Evolutionary conservation across 2,888 invertebrate genomes (phyloP).

Genomic region (Phaonia tiefii): DNA sequence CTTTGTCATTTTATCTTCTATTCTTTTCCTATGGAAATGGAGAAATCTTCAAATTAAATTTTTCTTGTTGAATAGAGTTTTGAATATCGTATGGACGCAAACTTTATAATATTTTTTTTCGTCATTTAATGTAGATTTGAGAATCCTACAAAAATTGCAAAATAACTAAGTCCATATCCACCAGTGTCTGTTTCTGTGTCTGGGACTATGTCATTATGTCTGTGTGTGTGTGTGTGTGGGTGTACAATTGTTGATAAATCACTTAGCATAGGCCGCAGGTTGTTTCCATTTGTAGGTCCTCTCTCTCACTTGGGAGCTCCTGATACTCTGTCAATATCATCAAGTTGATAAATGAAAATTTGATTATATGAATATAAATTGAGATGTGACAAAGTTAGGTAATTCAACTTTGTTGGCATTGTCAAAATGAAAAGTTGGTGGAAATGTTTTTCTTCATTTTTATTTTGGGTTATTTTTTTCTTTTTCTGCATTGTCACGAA

Average conservation of each 20-base stretch:
- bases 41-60: constrained; percentile 33
- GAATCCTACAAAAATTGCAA: constrained; percentile 14
- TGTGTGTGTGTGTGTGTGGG: neutral
- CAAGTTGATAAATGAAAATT: constrained; percentile 36
- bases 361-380: constrained; percentile 41
- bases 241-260: constrained; percentile 2
- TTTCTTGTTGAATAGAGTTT: constrained; percentile 22
- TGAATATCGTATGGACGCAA: constrained; percentile 10
- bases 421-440: constrained; percentile 20
- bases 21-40: neutral
- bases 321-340: constrained; percentile 7
- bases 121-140: neutral
- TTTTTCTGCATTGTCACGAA: constrained; percentile 21
- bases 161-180: too few species aligned
- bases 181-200: neutral
- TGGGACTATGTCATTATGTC: neutral
- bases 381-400: constrained; percentile 28
- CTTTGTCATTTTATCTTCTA: too few species aligned
- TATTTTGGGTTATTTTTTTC: too few species aligned
- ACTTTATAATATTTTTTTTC: constrained; percentile 9
- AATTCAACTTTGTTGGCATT: constrained; percentile 17
- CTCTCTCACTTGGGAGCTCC: neutral
- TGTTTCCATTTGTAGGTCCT: neutral
- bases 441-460: constrained; percentile 6
- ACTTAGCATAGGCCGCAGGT: constrained; percentile 19